Percentiles rank a stretch among this genome's conserved stretches.
Conservation (phyloP, 2,113 vertebrate genomes). For the Coreoperca whiteheadi region DNA sequence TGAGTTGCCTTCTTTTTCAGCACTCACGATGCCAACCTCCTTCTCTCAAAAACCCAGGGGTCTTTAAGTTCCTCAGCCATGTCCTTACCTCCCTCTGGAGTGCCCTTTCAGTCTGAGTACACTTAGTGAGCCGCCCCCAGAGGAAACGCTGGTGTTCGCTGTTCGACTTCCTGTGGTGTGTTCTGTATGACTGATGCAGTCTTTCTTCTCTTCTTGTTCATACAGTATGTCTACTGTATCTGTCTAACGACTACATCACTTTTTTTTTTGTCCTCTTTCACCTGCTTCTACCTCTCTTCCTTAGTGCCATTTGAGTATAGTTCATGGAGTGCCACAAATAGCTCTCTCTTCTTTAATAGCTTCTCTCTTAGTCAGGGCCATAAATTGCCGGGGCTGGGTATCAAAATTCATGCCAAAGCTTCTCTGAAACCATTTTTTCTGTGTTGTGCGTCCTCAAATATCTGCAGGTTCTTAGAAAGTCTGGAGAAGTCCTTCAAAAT, state of each 20-base stretch:
- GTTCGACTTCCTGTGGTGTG: conserved; percentile 45
- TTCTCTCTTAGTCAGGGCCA: neutral
- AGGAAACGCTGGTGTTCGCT: conserved; percentile 39
- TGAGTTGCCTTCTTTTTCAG: conserved; percentile 25
- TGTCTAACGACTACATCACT: neutral
- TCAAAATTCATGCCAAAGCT: neutral
- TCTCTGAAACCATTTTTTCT: neutral
- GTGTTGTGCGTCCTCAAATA: neutral
- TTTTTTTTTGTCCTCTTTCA: neutral
- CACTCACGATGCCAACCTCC: neutral
- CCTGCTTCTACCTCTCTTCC: neutral
- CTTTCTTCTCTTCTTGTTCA: conserved; percentile 15
- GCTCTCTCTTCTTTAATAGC: neutral
- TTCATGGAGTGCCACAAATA: neutral
- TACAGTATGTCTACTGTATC: neutral
- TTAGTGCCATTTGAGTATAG: neutral
- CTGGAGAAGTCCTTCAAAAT: neutral
- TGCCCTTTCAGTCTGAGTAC: conserved; percentile 55
- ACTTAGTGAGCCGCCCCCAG: conserved; percentile 44
- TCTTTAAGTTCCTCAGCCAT: conserved; percentile 30
- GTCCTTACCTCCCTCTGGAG: conserved; percentile 51
- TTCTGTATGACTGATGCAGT: conserved; percentile 21
- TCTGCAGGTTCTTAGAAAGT: too few relatives aligned
- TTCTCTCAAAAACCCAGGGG: conserved; percentile 20
- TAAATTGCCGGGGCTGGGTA: too few relatives aligned